Conservation (phyloP, 2,888 invertebrate species). For the Leucania comma region DNA sequence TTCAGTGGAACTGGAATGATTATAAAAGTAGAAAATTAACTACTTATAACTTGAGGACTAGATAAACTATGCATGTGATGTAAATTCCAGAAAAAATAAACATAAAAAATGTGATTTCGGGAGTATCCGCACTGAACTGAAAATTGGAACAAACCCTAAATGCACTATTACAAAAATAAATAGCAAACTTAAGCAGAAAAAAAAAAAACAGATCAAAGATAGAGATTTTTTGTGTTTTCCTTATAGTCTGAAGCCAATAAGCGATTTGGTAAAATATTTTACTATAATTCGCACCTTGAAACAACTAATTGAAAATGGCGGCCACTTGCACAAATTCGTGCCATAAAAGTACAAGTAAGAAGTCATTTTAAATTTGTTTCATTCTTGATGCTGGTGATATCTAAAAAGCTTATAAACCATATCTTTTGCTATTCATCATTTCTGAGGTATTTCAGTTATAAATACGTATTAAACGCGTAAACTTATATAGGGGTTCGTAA, state of each 20-base stretch:
- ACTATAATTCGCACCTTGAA: background rate
- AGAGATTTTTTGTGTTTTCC: background rate
- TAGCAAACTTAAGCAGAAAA: background rate
- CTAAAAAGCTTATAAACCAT: background rate
- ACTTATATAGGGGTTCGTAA: background rate
- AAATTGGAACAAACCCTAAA: background rate
- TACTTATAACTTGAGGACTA: conserved; percentile 60
- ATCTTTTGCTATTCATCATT: background rate
- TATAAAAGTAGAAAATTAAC: conserved; percentile 72
- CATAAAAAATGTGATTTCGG: background rate
- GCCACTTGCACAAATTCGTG: background rate
- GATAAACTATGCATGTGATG: conserved; percentile 55
- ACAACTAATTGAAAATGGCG: background rate
- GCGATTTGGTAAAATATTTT: background rate
- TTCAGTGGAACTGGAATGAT: conserved; percentile 59
- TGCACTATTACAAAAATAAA: background rate
- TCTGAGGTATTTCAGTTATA: background rate
- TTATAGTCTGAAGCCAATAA: background rate
- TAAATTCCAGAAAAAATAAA: conserved; percentile 21
- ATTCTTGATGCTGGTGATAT: background rate
- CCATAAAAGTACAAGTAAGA: background rate
- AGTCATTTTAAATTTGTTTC: background rate
- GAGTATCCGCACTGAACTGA: background rate
- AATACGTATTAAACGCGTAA: background rate
- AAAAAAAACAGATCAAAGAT: background rate